Conservation (phyloP, 1,140 invertebrate species). For the Atopsyche davidsoni region DNA sequence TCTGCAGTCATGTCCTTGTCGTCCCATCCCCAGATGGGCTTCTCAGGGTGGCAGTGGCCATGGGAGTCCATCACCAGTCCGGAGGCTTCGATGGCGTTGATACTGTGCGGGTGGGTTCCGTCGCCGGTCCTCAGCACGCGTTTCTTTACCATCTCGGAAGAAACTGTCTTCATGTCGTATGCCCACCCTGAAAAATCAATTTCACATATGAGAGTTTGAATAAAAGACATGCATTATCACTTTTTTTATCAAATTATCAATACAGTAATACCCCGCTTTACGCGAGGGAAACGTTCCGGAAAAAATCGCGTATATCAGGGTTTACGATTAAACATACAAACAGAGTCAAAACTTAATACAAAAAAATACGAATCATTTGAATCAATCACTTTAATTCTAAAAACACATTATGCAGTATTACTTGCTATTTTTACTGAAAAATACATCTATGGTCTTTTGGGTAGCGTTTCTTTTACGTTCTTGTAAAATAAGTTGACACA, state of each 20-base stretch:
- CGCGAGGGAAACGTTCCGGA: too few species aligned
- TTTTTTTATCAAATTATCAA: constrained; percentile 28
- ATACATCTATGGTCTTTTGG: too few species aligned
- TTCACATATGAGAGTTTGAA: background rate
- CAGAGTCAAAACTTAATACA: too few species aligned
- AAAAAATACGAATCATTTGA: too few species aligned
- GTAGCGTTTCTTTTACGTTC: too few species aligned
- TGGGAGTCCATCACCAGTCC: constrained; percentile 35
- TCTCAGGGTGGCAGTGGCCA: constrained; percentile 35
- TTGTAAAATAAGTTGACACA: constrained; percentile 51
- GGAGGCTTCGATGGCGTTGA: constrained; percentile 28
- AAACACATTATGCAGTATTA: too few species aligned
- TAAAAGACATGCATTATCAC: background rate
- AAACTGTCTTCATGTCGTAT: constrained; percentile 69
- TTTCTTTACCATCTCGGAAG: constrained; percentile 56
- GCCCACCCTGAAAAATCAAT: constrained; percentile 51
- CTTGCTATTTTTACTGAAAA: too few species aligned
- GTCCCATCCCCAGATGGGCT: constrained; percentile 47
- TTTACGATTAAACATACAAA: too few species aligned
- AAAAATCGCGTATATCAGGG: too few species aligned
- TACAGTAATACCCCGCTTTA: too few species aligned
- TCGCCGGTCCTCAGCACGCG: constrained; percentile 62
- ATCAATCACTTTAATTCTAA: too few species aligned
- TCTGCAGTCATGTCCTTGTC: constrained; percentile 45
- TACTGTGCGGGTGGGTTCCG: constrained; percentile 52